These are phyloP conservation scores for Octodon degus DNA, from an alignment of 2,113 vertebrate species.

Conservation along the genomic window DNA sequence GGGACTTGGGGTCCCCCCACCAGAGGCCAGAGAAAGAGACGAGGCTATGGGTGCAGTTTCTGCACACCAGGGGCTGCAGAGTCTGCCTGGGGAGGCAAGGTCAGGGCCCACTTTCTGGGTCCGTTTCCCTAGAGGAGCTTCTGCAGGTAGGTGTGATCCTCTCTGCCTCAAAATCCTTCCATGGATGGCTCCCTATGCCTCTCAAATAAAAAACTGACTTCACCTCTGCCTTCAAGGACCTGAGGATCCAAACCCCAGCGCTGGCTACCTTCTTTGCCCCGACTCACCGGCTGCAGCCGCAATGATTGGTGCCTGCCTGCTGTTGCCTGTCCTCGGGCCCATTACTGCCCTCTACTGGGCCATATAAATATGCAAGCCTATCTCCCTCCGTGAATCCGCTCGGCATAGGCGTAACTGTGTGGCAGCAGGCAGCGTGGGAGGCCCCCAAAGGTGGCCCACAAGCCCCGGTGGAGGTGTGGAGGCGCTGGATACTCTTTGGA, in stretches of 20 bases:
- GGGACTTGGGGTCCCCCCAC: slow-evolving; percentile 83
- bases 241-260: accelerated
- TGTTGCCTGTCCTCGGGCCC: accelerated
- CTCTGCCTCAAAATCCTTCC: background rate
- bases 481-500: background rate
- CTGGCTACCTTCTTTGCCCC: background rate
- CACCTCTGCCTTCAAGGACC: background rate
- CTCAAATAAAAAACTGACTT: background rate
- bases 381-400: background rate
- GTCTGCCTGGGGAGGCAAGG: slow-evolving; percentile 79
- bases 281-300: background rate
- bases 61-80: slow-evolving; percentile 87
- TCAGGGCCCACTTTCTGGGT: background rate
- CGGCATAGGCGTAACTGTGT: background rate
- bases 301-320: background rate
- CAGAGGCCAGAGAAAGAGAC: slow-evolving; percentile 85
- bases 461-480: slow-evolving; percentile 2
- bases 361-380: background rate
- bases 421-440: background rate
- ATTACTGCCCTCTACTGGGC: background rate
- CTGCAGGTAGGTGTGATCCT: background rate
- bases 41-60: slow-evolving; percentile 75
- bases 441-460: slow-evolving; percentile 39
- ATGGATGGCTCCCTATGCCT: background rate
- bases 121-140: background rate